Evolutionary conservation across 1,140 invertebrate genomes (phyloP), one percentile per base, ranked within the genome.

Genomic region (Coptotermes formosanus): DNA sequence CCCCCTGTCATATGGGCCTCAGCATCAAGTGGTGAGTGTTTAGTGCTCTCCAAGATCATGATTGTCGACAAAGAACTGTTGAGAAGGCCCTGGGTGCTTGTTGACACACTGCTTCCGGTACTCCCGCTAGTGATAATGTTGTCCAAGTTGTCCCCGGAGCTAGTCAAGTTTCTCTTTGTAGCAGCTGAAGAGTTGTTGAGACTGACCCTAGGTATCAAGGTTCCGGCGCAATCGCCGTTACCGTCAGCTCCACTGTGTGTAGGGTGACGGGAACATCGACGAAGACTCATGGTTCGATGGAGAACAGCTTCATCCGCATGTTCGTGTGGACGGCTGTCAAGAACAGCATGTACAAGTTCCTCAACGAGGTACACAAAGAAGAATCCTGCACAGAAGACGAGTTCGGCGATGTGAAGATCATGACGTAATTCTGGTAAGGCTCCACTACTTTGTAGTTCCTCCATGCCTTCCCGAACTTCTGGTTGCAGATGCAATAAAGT

Each of bases 401-500:
- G 88, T 88, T 96, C 95, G 0, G 94, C 93, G 11, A 95, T 88
- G 16, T 94, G 94, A 86, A 92, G 83, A 25, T 87, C 86, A 55
- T 88, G 87, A 19, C 87, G 86, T n/a, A 87, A 64, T 21, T 87
- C 84, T 19, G 90, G 89, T 23, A 90, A 64, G 8, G 92, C 88
- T 7, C 91, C 91, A 7, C 90, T 90, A 14, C 87, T 83, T 48
- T 90, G 87, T 21, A 92, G 87, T 3, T 87, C 87, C 16, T 91
- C 90, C 25, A 94, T 92, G 86, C 91, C 92, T 85, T 93, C 92
- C 59, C 94, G 91, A 0, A 96, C 94, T 90, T 97, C 96, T 3
- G 96, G 96, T 75, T 96, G 93, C 82, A 97, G 91, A 89, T 97
- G 96, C 11, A 96, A 90, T 88, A 96, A 95, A 32, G 95, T 95